Base-by-base conservation (phyloP, 2,888 invertebrate species). In the Esperia sulphurella region DNA sequence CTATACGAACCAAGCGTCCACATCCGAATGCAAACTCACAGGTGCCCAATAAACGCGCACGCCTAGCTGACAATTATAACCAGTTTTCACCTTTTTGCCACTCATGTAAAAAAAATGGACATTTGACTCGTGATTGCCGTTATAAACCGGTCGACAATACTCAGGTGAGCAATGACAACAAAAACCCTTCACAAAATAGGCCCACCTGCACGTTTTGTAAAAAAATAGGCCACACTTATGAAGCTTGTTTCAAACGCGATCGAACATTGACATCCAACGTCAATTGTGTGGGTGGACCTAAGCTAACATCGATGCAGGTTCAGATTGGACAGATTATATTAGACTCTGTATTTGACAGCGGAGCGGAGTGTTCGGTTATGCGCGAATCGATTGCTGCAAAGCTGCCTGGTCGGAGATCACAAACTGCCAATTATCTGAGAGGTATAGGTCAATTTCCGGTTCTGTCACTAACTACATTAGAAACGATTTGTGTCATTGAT, bases 331-430 rank as follows among this genome's bases (percentile, higher is more conserved):
- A 37, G 6, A 42, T 30, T 7, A 47, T 21, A 4, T 29, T 63
- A 0, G 21, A 43, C 1, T 52, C 64, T 0, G 41, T 66, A 0
- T 68, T 68, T 40, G 66, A 69, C 29, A 68, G 66, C 12, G 68
- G 66, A 0, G 63, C 66, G 0, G 67, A 69, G 30, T 63, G 64
- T 43, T 67, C 67, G 1, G 8, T 66, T 0, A 59, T 67, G 1
- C 50, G 61, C 0, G 65, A 65, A 31, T 59, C 65, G 0, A 0
- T 68, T 0, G 65, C 63, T 0, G 43, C 48, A 0, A 49, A 47
- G 31, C n/a, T 71, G 40, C 65, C 65, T 0, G 67, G 66, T 0
- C 38, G 52, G 51, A 38, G 62, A 45, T 14, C 2, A 7, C 0
- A 49, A 4, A 14, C 0, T 0, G 58, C 58, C 0, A 61, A 47